Evolutionary conservation across 2,113 vertebrate species (phyloP).

Genomic region (Perccottus glenii): DNA sequence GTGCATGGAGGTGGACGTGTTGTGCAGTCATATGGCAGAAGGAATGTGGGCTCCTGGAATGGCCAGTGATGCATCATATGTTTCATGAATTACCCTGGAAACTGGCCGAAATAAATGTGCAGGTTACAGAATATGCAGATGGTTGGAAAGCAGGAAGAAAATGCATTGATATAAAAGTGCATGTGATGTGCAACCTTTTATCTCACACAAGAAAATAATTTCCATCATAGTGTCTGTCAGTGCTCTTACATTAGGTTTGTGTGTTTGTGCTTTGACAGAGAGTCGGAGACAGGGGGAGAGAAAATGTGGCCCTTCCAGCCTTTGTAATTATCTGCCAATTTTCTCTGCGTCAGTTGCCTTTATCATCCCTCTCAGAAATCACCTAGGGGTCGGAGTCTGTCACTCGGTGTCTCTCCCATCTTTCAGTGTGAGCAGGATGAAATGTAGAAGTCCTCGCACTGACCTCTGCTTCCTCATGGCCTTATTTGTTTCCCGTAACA

Average conservation of each 20-base stretch:
- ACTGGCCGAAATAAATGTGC: too few relatives aligned
- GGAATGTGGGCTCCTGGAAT: too few relatives aligned
- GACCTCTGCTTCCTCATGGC: slow-evolving; percentile 64
- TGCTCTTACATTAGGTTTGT: slow-evolving; percentile 30
- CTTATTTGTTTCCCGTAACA: slow-evolving; percentile 76
- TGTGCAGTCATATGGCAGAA: too few relatives aligned
- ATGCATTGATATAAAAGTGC: too few relatives aligned
- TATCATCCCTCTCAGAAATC: slow-evolving; percentile 78
- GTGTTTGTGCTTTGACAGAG: slow-evolving; percentile 46
- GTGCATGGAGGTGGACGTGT: too few relatives aligned
- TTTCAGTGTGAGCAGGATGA: slow-evolving; percentile 63
- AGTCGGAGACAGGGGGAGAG: slow-evolving; percentile 55
- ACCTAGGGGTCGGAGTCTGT: slow-evolving; percentile 72
- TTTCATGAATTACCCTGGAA: too few relatives aligned
- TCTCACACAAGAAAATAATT: background rate
- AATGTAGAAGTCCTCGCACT: slow-evolving; percentile 75
- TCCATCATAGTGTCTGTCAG: slow-evolving; percentile 11
- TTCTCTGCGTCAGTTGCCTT: slow-evolving; percentile 74
- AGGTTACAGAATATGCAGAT: too few relatives aligned
- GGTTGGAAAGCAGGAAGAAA: too few relatives aligned
- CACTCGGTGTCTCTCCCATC: slow-evolving; percentile 66
- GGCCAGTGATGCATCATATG: too few relatives aligned
- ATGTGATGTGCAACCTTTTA: background rate
- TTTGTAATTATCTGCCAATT: slow-evolving; percentile 80
- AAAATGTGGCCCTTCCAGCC: slow-evolving; percentile 71